phyloP scores from a whole-genome alignment of 2,888 invertebrate species.

The Microplitis deprimator region DNA sequence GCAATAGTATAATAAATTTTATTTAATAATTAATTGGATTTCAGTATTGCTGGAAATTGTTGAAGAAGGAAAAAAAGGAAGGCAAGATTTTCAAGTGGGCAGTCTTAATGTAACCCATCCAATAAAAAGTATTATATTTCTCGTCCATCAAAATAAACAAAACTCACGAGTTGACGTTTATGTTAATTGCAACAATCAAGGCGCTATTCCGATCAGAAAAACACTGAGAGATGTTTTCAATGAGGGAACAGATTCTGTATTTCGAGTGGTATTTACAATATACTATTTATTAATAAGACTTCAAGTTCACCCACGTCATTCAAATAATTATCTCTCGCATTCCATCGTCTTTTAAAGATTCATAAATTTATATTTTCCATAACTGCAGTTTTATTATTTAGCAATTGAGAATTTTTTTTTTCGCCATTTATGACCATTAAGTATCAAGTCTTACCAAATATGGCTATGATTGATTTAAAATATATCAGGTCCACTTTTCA shows the following conservation, averaged over 20 bases:
- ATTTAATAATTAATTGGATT: slow-evolving; percentile 46
- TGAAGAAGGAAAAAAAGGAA: slow-evolving; percentile 73
- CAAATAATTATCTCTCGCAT: background rate
- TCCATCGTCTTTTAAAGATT: too few relatives aligned
- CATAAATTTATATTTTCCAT: too few relatives aligned
- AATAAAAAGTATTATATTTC: slow-evolving; percentile 75
- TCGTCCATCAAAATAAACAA: slow-evolving; percentile 74
- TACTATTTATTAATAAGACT: slow-evolving; percentile 20
- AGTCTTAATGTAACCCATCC: slow-evolving; percentile 74
- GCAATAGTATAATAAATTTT: background rate
- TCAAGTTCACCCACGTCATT: slow-evolving; percentile 29
- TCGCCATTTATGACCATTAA: background rate
- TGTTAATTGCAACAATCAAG: slow-evolving; percentile 78
- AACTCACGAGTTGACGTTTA: slow-evolving; percentile 77
- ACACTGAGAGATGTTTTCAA: slow-evolving; percentile 67
- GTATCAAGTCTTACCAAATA: slow-evolving; percentile 74
- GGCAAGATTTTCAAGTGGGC: slow-evolving; percentile 77
- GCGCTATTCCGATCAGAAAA: slow-evolving; percentile 73
- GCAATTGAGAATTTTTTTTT: too few relatives aligned
- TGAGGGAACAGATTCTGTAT: slow-evolving; percentile 52
- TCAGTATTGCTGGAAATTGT: slow-evolving; percentile 80
- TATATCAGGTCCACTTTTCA: background rate
- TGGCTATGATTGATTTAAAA: slow-evolving; percentile 63
- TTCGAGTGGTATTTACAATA: slow-evolving; percentile 68
- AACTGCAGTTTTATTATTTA: background rate